Evolutionary conservation across 2,888 invertebrate species (phyloP), one percentile per base, ranked within the genome.

Genomic region (Auanema freiburgensis): DNA sequence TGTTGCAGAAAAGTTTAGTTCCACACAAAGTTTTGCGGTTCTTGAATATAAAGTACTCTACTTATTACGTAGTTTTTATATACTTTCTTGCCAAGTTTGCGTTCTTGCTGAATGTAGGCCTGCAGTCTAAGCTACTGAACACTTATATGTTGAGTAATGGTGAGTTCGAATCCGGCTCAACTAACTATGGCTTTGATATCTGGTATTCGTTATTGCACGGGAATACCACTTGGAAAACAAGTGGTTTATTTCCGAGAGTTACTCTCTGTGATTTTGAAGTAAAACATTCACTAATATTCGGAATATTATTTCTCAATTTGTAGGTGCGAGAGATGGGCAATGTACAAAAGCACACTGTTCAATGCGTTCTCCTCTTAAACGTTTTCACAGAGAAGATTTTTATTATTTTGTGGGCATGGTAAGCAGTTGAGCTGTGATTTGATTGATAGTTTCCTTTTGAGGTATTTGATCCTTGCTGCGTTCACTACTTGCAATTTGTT

Each of bases 201-300:
- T 77, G 79, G 77, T 62, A 66, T 16, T 63, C 66, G 49, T 56
- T 83, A 12, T 67, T 73, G 43, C 58, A 60, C 5, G 79, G 80
- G 12, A 80, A 80, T 52, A 65, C 71, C 10, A 80, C 81, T 1
- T 83, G 81, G 81, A 66, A 75, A 44, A 76, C 80, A 44, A 79
- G 67, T 50, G 82, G 79, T 24, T 65, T 83, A 43, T 82, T 82
- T 63, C 82, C 82, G 1, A 63, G 83, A 23, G 83, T 83, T 10
- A 79, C 83, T 1, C 66, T 83, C n/a, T 83, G 83, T 60, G 81
- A 83, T 65, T 83, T 83, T 59, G 79, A 81, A 63, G 80, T 78
- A 21, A 49, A 57, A 33, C 43, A 14, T 43, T 10, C 16, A 46
- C 4, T 3, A 18, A 5, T 18, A 8, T 3, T 10, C 46, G 4